Evolutionary conservation across 2,888 invertebrate species (phyloP), one percentile per base, ranked within the genome.

Genomic region (Hypomecis atomaria): DNA sequence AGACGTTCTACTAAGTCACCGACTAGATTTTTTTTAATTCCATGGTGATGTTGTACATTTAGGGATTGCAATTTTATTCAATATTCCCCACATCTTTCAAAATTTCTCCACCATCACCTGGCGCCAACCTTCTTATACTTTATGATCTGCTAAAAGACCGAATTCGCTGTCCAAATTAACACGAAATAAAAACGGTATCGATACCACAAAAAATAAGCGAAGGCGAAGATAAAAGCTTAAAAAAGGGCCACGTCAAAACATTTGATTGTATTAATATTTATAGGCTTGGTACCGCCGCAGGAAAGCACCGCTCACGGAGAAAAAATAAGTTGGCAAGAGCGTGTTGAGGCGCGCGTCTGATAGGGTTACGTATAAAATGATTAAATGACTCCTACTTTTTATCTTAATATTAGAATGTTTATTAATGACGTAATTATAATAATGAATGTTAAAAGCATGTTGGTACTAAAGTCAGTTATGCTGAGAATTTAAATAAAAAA

Each of bases 201-300:
- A 87, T 84, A 83, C 78, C 76, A 88, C 85, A 90, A 90, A 90
- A 88, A 91, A 90, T 85, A 88, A 89, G 88, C 89, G 82, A 89
- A 90, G 90, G 86, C 84, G 88, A 86, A 91, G 91, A 90, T 89
- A 89, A 92, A 87, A 90, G 88, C 84, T 91, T 92, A 89, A 92
- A 92, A 90, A 92, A 91, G 88, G 89, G 83, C 81, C 87, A 92
- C 89, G 93, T 93, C 92, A 92, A 92, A 92, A 93, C 92, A 93
- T 92, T 93, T 92, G 93, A 92, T 92, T 92, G 92, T 92, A 91
- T 92, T 92, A 92, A 92, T 92, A 92, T 92, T 92, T 92, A 92
- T 92, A 89, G 92, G 85, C 81, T 75, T 81, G 78, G 84, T 83
- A 86, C 79, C 87, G 91, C 89, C 89, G 89, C 88, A 88, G 92